Evolutionary conservation across 2,888 invertebrate genomes (phyloP).

Genomic region (Anthrax anthrax): DNA sequence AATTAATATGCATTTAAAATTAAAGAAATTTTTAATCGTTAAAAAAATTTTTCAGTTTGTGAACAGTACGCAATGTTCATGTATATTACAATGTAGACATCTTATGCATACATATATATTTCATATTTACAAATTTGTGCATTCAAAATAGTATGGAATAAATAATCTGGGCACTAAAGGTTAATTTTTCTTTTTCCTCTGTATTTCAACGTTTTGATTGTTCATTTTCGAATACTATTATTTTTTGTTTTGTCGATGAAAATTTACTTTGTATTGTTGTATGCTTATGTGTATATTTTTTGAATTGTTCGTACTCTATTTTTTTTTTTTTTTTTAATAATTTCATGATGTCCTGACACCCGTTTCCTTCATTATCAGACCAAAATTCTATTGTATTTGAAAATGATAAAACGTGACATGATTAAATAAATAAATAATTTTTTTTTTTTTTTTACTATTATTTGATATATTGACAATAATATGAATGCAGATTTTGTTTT

Average conservation of each 20-base stretch:
- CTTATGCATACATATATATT: too few relatives aligned
- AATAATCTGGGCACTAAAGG: neutral
- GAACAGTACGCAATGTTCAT: too few relatives aligned
- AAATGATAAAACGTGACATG: constrained; percentile 9
- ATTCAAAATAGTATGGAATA: neutral
- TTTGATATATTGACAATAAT: neutral
- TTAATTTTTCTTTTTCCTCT: neutral
- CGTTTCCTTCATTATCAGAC: constrained; percentile 5
- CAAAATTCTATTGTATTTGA: constrained; percentile 4
- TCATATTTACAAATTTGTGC: neutral
- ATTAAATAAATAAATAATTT: too few relatives aligned
- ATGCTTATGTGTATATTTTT: too few relatives aligned
- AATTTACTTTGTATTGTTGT: too few relatives aligned
- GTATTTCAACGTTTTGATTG: too few relatives aligned
- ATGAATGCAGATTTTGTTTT: constrained; percentile 6
- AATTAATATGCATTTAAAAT: too few relatives aligned
- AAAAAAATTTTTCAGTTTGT: too few relatives aligned
- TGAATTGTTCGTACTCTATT: neutral
- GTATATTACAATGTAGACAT: too few relatives aligned
- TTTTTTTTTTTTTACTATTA: too few relatives aligned
- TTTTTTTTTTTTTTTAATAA: neutral
- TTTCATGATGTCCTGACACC: constrained; percentile 3
- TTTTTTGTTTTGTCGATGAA: neutral
- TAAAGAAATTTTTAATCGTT: too few relatives aligned
- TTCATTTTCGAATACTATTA: too few relatives aligned